phyloP scores from a whole-genome alignment of 2,113 vertebrate species.

The Ptilorrhoa leucosticta region DNA sequence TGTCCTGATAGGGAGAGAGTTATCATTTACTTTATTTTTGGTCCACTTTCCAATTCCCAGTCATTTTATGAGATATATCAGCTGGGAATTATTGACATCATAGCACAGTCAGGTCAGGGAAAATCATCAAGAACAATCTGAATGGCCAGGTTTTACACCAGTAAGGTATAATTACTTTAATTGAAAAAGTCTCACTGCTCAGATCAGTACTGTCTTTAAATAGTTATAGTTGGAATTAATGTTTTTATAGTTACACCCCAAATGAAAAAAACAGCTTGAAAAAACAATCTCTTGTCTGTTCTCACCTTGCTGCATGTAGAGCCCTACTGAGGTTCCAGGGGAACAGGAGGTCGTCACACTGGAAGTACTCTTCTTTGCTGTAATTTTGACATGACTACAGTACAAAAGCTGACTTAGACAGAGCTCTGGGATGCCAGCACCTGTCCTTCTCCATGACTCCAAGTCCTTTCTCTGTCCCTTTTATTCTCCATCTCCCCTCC shows the following conservation, averaged over 20 bases:
- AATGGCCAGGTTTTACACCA: neutral
- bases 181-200: neutral
- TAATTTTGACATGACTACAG: neutral
- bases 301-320: neutral
- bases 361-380: neutral
- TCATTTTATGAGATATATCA: neutral
- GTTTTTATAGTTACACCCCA: neutral
- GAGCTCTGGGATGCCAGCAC: neutral
- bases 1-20: neutral
- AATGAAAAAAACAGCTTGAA: neutral
- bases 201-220: neutral
- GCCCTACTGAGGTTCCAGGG: neutral
- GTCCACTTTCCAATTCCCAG: neutral
- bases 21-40: neutral
- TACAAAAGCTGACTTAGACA: neutral
- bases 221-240: neutral
- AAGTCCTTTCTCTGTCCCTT: neutral
- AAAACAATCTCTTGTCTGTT: neutral
- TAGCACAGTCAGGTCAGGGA: neutral
- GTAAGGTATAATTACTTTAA: neutral
- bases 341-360: neutral
- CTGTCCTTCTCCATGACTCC: neutral
- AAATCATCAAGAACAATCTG: neutral
- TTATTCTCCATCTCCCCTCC: neutral
- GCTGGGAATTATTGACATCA: neutral